Evolutionary conservation across 2,888 invertebrate species (phyloP).

Genomic region (Alitta virens): DNA sequence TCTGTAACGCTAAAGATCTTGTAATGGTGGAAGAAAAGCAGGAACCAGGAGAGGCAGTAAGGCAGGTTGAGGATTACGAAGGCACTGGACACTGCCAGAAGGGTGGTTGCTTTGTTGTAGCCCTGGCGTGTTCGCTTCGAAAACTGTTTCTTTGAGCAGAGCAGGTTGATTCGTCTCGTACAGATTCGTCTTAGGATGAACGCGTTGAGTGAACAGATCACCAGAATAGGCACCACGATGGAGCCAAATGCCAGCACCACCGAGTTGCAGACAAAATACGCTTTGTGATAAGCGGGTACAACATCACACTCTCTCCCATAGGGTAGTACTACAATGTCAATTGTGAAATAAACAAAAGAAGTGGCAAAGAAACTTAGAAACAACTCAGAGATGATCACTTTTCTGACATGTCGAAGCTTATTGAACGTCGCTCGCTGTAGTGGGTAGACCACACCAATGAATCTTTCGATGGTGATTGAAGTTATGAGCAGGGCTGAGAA

Average conservation of each 20-base stretch:
- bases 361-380: conserved; percentile 12
- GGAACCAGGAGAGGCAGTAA: conserved; percentile 23
- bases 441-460: conserved; percentile 21
- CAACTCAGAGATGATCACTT: conserved; percentile 9
- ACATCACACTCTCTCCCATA: conserved; percentile 22
- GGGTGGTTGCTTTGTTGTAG: conserved; percentile 21
- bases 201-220: conserved; percentile 18
- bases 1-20: background rate
- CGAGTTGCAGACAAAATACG: conserved; percentile 19
- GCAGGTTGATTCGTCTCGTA: conserved; percentile 1
- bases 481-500: conserved; percentile 22
- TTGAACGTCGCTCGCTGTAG: conserved; percentile 15
- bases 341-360: conserved; percentile 20
- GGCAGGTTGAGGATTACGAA: conserved; percentile 24
- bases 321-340: conserved; percentile 12
- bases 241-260: conserved; percentile 22
- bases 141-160: background rate
- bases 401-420: conserved; percentile 12
- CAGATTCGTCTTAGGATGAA: conserved; percentile 19
- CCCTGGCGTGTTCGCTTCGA: background rate
- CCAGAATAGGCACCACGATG: conserved; percentile 19
- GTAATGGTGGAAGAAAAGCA: conserved; percentile 16
- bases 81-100: conserved; percentile 21
- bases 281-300: background rate
- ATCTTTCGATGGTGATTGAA: conserved; percentile 23